These are phyloP conservation scores for Myiothlypis coronata DNA, from an alignment of 2,797 vertebrate genomes.

Conservation along the genomic window DNA sequence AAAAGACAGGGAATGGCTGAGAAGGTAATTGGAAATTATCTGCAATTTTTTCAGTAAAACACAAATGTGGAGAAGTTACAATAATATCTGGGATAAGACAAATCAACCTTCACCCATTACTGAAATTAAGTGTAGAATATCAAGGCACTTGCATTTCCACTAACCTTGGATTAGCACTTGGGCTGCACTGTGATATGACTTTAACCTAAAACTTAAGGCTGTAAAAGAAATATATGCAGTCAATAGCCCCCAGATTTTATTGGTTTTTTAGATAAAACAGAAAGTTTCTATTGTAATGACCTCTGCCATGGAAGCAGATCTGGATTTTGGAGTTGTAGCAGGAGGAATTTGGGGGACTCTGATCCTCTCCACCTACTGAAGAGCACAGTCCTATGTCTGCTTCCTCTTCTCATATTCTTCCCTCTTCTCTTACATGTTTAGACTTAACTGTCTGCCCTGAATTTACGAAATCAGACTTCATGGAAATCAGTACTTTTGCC, in stretches of 20 bases:
- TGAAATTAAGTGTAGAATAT: not conserved
- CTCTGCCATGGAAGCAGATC: not conserved
- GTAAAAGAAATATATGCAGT: not conserved
- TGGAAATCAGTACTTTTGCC: not conserved
- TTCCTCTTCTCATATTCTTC: not conserved
- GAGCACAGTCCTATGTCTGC: accelerated
- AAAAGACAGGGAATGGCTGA: not conserved
- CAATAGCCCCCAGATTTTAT: accelerated
- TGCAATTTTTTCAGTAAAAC: not conserved
- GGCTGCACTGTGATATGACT: not conserved
- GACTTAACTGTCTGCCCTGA: not conserved
- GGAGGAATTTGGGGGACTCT: not conserved
- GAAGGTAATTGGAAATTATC: not conserved
- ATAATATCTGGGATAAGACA: not conserved
- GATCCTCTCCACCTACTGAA: not conserved
- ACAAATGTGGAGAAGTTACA: not conserved
- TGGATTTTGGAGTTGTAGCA: not conserved
- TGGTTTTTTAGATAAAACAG: not conserved
- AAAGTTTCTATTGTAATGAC: not conserved
- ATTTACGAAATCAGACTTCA: not conserved
- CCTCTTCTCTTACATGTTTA: not conserved
- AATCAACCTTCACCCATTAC: not conserved
- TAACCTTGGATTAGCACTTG: not conserved
- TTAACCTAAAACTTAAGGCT: not conserved
- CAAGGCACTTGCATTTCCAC: not conserved